These are phyloP conservation scores for Rostratula benghalensis DNA, from an alignment of 2,113 vertebrate genomes.

Conservation along the genomic window DNA sequence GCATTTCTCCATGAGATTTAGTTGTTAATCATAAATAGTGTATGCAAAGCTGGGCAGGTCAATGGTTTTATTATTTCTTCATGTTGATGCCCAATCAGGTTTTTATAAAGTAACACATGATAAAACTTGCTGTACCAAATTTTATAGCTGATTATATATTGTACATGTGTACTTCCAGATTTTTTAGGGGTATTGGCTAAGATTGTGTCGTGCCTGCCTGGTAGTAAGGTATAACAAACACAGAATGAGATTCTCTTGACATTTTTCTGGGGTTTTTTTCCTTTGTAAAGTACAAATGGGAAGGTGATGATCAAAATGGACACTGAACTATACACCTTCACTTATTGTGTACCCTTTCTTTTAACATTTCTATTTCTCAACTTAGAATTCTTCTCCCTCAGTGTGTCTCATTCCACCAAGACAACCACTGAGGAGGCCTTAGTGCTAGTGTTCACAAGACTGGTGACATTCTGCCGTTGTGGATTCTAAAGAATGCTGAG, in stretches of 20 bases:
- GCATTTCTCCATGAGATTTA: not conserved
- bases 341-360: fast-evolving
- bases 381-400: not conserved
- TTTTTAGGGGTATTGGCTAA: not conserved
- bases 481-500: not conserved
- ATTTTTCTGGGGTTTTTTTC: not conserved
- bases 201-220: not conserved
- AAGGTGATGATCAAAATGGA: not conserved
- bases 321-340: fast-evolving
- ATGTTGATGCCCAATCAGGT: not conserved
- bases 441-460: not conserved
- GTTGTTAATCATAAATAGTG: not conserved
- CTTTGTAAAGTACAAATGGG: not conserved
- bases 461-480: not conserved
- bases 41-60: not conserved
- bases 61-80: not conserved
- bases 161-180: fast-evolving
- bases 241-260: not conserved
- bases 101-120: not conserved
- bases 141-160: not conserved
- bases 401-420: not conserved
- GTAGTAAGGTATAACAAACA: not conserved
- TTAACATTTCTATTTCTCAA: not conserved
- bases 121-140: not conserved
- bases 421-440: not conserved